These are phyloP conservation scores for Hirudinaria manillensis DNA, from an alignment of 2,888 invertebrate species.

Conservation along the genomic window DNA sequence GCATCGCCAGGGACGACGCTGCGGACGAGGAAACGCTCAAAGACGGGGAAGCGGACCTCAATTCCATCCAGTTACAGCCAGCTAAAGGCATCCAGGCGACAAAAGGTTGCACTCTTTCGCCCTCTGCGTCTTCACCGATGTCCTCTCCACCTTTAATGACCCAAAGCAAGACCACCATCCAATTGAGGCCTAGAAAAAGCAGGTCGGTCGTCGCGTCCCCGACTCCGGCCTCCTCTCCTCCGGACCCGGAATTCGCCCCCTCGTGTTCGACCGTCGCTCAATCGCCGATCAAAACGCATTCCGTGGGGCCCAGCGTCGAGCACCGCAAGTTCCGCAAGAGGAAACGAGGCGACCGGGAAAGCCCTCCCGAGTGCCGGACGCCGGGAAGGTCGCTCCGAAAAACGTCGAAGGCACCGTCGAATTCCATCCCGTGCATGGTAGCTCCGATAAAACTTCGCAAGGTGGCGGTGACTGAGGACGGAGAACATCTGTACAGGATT, in stretches of 20 bases:
- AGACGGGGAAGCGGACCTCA: background rate
- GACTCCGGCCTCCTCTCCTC: background rate
- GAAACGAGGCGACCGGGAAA: background rate
- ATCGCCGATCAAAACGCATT: background rate
- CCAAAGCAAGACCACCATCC: background rate
- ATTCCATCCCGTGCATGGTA: background rate
- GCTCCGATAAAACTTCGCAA: conserved; percentile 5
- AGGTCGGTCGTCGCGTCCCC: background rate
- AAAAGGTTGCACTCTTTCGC: background rate
- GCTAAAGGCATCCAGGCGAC: background rate
- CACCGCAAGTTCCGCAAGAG: conserved; percentile 6
- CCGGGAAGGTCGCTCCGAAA: background rate
- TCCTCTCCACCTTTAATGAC: background rate
- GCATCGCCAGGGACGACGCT: background rate
- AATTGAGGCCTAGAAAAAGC: background rate
- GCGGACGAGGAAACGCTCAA: conserved; percentile 3
- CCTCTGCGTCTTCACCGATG: background rate
- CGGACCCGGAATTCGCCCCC: background rate
- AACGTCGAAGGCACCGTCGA: background rate
- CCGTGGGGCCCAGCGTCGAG: background rate
- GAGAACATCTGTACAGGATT: conserved; percentile 16
- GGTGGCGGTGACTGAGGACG: conserved; percentile 6
- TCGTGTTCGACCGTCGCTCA: background rate
- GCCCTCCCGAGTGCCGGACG: background rate
- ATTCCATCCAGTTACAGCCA: background rate